Evolutionary conservation across 2,888 invertebrate genomes (phyloP).

Genomic region (Dorcus hopei): DNA sequence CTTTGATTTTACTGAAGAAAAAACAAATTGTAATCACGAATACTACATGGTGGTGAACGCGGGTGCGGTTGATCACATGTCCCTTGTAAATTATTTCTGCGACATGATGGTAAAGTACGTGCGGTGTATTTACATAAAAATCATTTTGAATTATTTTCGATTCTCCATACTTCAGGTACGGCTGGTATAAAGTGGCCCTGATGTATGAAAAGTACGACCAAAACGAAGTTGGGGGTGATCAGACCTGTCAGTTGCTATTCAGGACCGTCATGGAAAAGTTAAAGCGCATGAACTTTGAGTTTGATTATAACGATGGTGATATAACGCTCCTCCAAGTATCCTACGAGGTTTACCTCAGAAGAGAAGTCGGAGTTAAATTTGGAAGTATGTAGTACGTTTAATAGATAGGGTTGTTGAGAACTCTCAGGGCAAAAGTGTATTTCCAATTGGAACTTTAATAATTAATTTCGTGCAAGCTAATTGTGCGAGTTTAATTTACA

Average conservation of each 20-base stretch:
- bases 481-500: no score
- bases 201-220: slow-evolving; percentile 75
- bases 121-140: neutral
- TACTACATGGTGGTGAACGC: slow-evolving; percentile 76
- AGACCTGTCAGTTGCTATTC: slow-evolving; percentile 76
- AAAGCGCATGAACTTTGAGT: slow-evolving; percentile 44
- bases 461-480: no score
- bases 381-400: slow-evolving; percentile 58
- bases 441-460: neutral
- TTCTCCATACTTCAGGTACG: slow-evolving; percentile 54
- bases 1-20: slow-evolving; percentile 71
- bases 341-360: slow-evolving; percentile 61
- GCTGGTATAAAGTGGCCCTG: slow-evolving; percentile 70
- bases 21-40: slow-evolving; percentile 68
- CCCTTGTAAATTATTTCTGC: slow-evolving; percentile 68
- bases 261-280: slow-evolving; percentile 65
- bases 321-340: slow-evolving; percentile 54
- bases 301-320: slow-evolving; percentile 60
- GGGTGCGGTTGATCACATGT: slow-evolving; percentile 70
- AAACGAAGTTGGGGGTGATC: slow-evolving; percentile 61
- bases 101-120: slow-evolving; percentile 67
- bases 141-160: neutral
- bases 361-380: slow-evolving; percentile 65
- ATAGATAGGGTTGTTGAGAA: no score
- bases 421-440: slow-evolving; percentile 4